Percentiles rank a stretch among this genome's conserved stretches.
Evolutionary conservation across 2,113 vertebrate species (phyloP).

Genomic region (Solea senegalensis): DNA sequence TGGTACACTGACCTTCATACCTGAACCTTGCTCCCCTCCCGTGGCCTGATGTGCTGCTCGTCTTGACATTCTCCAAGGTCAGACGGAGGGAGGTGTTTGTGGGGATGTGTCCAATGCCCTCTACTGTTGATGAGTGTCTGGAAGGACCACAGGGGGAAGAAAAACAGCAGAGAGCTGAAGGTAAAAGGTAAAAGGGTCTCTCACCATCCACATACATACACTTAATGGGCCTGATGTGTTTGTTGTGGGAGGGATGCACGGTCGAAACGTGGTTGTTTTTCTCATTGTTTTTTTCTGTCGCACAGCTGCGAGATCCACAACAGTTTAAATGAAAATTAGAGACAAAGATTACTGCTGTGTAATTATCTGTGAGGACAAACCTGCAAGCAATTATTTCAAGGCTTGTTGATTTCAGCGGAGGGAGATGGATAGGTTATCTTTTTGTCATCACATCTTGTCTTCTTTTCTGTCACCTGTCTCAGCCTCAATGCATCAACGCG

Average conservation of each 20-base stretch:
- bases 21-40: conserved; percentile 39
- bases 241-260: background rate
- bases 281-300: background rate
- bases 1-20: conserved; percentile 62
- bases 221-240: conserved; percentile 11
- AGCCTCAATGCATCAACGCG: background rate
- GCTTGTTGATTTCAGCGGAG: conserved; percentile 25
- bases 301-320: background rate
- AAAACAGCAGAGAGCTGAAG: conserved; percentile 5
- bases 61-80: conserved; percentile 65
- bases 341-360: conserved; percentile 3
- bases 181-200: conserved; percentile 23
- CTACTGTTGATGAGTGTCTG: conserved; percentile 54
- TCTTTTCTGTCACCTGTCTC: conserved; percentile 6
- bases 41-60: conserved; percentile 41
- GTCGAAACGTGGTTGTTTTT: background rate
- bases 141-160: conserved; percentile 19
- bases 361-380: conserved; percentile 7
- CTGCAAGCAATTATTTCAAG: conserved; percentile 6
- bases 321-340: conserved; percentile 1
- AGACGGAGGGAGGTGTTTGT: conserved; percentile 52
- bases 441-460: background rate
- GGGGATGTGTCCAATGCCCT: conserved; percentile 55
- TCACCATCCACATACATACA: background rate
- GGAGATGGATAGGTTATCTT: background rate